phyloP scores from a whole-genome alignment of 1,140 invertebrate species.

The Drosophila grimshawi region DNA sequence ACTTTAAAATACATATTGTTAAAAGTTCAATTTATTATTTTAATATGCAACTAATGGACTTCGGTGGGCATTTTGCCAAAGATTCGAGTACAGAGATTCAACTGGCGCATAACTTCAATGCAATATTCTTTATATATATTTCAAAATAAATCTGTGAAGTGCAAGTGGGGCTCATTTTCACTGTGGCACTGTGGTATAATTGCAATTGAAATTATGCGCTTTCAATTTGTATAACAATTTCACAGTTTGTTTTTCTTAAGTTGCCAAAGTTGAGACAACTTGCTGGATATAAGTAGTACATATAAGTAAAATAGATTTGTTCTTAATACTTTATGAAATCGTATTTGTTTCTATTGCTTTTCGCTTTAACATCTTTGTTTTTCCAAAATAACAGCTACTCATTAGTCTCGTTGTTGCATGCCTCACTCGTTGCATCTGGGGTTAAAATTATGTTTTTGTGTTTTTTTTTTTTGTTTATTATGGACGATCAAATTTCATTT shows the following conservation, averaged over 20 bases:
- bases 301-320: conserved; percentile 18
- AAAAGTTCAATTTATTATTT: conserved; percentile 9
- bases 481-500: conserved; percentile 47
- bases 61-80: conserved; percentile 77
- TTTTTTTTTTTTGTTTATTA: conserved; percentile 8
- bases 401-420: conserved; percentile 53
- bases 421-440: conserved; percentile 47
- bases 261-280: too few species aligned
- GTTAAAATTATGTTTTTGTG: neutral
- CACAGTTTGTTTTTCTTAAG: neutral
- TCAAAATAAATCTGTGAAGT: conserved; percentile 11
- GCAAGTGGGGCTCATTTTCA: conserved; percentile 31
- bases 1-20: conserved; percentile 20
- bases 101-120: conserved; percentile 41
- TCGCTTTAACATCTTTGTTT: neutral
- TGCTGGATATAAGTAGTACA: too few species aligned
- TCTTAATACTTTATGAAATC: conserved; percentile 17
- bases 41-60: conserved; percentile 46
- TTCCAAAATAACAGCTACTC: conserved; percentile 20
- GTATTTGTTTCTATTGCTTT: conserved; percentile 36
- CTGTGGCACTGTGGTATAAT: conserved; percentile 27
- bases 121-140: conserved; percentile 5
- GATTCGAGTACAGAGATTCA: conserved; percentile 36
- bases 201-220: conserved; percentile 49
- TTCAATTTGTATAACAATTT: conserved; percentile 22